Evolutionary conservation across 1,140 invertebrate species (phyloP), one percentile per base, ranked within the genome.

Genomic region (Periplaneta americana): DNA sequence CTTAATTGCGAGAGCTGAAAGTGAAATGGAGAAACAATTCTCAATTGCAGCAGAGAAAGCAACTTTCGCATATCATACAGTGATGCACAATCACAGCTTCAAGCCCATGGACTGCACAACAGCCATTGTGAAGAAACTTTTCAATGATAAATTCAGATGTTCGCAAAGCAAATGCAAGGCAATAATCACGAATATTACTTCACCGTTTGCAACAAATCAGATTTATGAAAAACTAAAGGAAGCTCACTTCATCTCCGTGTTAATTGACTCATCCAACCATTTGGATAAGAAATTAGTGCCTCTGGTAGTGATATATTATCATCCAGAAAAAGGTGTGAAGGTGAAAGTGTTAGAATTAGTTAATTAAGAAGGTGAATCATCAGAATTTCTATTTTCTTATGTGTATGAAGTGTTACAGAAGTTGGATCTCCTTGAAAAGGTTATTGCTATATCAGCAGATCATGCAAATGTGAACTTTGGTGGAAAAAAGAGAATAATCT

Each of bases 381-480:
- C 84, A 13, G 37, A 83, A 28, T 84, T 84, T 57, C 74, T 84
- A 17, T 33, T 33, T 22, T 74, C 22, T 75, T 35, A 83, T 66
- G 76, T 82, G 33, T 22, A 79, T 22, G 35, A 80, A 13, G 48
- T 82, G 15, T 75, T 82, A 35, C 79, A 83, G 80, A 74, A 79
- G 82, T 79, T 78, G 32, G 34, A 84, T 81, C 77, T 84, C 18
- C 34, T 79, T 48, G 48, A 84, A 36, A 86, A 87, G 85, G 31
- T 85, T 78, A 82, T 86, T 80, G 83, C 83, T 66, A 85, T 85
- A 74, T 84, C 82, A 75, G 86, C 80, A 66, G 86, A 86, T 77
- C 86, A 87, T 75, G 83, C 83, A 2, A 86, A 86, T 77, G 84
- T 83, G 15, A 87, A 87, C 79, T 86, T 86, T 83, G 86, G 85